These are phyloP conservation scores for Aphidoletes aphidimyza DNA, from an alignment of 2,888 invertebrate genomes.

Conservation along the genomic window DNA sequence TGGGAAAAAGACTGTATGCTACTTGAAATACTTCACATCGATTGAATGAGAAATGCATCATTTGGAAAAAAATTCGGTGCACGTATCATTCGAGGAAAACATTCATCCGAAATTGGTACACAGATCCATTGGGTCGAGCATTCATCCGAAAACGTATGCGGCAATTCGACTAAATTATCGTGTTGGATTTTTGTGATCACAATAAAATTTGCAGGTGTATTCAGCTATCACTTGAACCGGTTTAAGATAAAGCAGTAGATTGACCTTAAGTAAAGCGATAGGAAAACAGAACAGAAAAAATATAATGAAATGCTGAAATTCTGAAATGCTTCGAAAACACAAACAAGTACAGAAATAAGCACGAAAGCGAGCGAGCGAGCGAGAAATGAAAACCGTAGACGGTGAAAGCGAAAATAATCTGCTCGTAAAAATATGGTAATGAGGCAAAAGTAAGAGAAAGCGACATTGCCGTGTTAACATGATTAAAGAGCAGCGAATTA, in stretches of 20 bases:
- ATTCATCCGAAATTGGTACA: not conserved
- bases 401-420: not conserved
- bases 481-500: slow-evolving; percentile 52
- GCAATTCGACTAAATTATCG: slow-evolving; percentile 29
- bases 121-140: not conserved
- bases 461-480: slow-evolving; percentile 51
- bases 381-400: not conserved
- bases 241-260: slow-evolving; percentile 1
- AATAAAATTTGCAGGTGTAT: slow-evolving; percentile 40
- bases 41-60: slow-evolving; percentile 3
- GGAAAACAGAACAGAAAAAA: not conserved
- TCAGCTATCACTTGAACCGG: not conserved
- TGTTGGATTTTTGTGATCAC: slow-evolving; percentile 16
- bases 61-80: slow-evolving; percentile 15
- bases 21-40: not conserved
- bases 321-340: not conserved
- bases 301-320: too few species aligned
- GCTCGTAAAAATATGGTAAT: slow-evolving; percentile 52
- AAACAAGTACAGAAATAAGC: not conserved
- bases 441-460: not conserved
- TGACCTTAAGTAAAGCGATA: slow-evolving; percentile 8
- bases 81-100: slow-evolving; percentile 7
- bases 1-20: not conserved
- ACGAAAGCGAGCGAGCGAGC: not conserved
- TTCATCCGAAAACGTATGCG: not conserved